Base-by-base conservation (phyloP, 2,797 vertebrate species). In the Spatula clypeata region DNA sequence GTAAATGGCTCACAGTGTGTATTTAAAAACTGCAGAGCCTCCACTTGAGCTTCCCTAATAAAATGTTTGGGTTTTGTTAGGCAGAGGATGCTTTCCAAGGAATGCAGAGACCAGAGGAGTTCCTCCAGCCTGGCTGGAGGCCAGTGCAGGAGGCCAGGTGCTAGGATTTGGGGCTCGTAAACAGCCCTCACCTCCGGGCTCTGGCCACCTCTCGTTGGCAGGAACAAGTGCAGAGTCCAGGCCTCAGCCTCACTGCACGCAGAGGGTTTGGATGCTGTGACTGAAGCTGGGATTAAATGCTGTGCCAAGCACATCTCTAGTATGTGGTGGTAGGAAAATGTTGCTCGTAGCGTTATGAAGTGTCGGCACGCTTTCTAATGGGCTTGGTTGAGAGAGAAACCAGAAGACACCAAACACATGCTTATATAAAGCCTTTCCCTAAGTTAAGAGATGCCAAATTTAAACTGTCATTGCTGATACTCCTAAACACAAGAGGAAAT, bases 311-410 rank as follows among this genome's bases (percentile, higher is more conserved):
- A 72, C n/a, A 55, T 60, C 67, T 76, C 47, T 5, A 7, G n/a
- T 64, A 53, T 1, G 11, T 34, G 36, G 71, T 4, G 1, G 74
- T 24, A 79, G 77, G 88, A 93, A 88, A 91, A 91, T 12, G 14
- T 86, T 97, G 66, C 73, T 88, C 58, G 36, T 51, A n/a, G 86
- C 23, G 47, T 87, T 83, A 62, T 81, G 69, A 95, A 90, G 72
- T 51, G n/a, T 71, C 61, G 69, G 58, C 69, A 67, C 6, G 4
- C 40, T 95, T 95, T 91, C 36, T 82, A 38, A 94, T 83, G 70
- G 23, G n/a, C 69, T 95, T 80, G 51, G 53, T 94, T 72, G 64
- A 86, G 89, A 91, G 88, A 91, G 57, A 94, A 91, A 91, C 72
- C 75, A 92, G 92, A 86, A 86, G 86, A 90, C 49, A 90, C 32